Conservation (phyloP, 2,888 invertebrate species). For the Calephelis perditalis region DNA sequence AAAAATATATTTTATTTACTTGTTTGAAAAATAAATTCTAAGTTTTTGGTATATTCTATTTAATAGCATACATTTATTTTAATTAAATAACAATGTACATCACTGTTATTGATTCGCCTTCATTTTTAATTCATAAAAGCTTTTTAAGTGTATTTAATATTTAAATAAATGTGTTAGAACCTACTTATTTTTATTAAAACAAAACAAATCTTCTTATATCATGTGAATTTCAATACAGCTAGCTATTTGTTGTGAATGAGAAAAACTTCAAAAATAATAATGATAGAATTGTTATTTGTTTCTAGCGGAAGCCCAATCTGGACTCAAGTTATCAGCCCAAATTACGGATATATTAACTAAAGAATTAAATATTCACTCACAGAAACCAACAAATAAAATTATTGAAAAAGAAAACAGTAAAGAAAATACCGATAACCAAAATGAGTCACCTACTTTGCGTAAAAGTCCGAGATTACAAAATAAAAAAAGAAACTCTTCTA, state of each 20-base stretch:
- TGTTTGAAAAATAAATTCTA: constrained; percentile 11
- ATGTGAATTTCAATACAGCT: too few species aligned
- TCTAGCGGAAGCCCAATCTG: constrained; percentile 37
- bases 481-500: constrained; percentile 36
- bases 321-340: constrained; percentile 32
- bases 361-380: constrained; percentile 42
- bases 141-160: too few species aligned
- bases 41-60: constrained; percentile 1
- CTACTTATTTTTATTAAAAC: too few species aligned
- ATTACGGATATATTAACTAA: constrained; percentile 46
- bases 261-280: too few species aligned
- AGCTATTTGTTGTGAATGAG: too few species aligned
- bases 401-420: constrained; percentile 19
- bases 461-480: constrained; percentile 36
- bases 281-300: constrained; percentile 19
- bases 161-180: too few species aligned
- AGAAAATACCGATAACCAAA: constrained; percentile 14
- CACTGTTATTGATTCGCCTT: too few species aligned
- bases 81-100: too few species aligned
- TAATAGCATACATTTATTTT: too few species aligned
- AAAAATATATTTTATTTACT: constrained; percentile 17
- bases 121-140: too few species aligned
- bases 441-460: constrained; percentile 28
- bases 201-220: too few species aligned
- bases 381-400: constrained; percentile 28